phyloP scores from a whole-genome alignment of 2,113 vertebrate species.

The Haliaeetus leucogaster region DNA sequence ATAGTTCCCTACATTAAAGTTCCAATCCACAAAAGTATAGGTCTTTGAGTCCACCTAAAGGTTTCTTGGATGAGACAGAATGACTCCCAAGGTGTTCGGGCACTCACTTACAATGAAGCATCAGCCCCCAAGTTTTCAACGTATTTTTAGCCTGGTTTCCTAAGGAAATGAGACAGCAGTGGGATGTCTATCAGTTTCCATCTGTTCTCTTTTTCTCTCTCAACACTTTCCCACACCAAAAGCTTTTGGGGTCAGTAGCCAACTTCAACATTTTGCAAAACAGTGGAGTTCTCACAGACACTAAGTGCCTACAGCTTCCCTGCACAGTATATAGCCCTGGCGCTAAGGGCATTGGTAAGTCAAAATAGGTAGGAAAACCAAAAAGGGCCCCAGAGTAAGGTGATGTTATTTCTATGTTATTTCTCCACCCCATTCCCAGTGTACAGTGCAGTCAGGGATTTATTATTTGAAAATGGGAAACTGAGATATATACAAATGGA shows the following conservation, averaged over 20 bases:
- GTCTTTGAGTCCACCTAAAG: background rate
- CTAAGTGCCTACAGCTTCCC: background rate
- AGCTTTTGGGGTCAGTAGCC: constrained; percentile 24
- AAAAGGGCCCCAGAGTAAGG: background rate
- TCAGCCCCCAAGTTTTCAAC: background rate
- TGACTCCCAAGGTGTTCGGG: background rate
- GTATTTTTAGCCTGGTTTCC: constrained; percentile 37
- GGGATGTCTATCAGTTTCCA: constrained; percentile 43
- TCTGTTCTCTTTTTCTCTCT: constrained; percentile 28
- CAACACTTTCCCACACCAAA: constrained; percentile 25
- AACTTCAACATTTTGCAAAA: background rate
- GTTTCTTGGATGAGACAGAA: background rate
- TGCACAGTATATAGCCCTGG: background rate
- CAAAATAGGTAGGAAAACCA: background rate
- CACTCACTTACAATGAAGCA: background rate
- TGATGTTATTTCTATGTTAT: background rate
- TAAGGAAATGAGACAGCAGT: constrained; percentile 42
- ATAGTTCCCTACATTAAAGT: background rate
- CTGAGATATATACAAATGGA: background rate
- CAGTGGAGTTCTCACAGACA: background rate
- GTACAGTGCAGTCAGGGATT: background rate
- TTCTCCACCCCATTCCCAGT: background rate
- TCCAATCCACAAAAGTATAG: background rate
- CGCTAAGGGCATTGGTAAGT: background rate
- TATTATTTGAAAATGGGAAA: background rate